Percentiles rank a stretch among this genome's conserved stretches.
These are phyloP conservation scores for Synchiropus splendidus DNA, from an alignment of 2,113 vertebrate genomes.

Conservation along the genomic window DNA sequence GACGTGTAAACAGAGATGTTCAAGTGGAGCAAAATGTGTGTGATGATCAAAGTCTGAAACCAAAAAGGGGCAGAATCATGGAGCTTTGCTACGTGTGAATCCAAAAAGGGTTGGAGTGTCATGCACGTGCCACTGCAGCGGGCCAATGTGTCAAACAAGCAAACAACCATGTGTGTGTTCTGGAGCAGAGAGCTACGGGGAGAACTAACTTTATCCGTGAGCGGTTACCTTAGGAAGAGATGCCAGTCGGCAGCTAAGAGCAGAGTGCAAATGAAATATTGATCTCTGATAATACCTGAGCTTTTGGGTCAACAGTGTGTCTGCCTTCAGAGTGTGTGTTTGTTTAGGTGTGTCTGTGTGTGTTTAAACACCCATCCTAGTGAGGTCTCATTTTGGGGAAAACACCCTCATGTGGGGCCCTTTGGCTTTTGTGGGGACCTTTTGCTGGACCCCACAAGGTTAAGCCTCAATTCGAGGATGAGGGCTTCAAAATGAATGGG, in stretches of 20 bases:
- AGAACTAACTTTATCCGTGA: constrained; percentile 31
- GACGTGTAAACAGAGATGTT: constrained; percentile 41
- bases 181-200: constrained; percentile 7
- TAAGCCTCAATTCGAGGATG: too few relatives aligned
- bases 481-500: too few relatives aligned
- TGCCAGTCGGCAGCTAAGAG: constrained; percentile 51
- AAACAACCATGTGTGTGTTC: constrained; percentile 38
- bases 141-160: constrained; percentile 54
- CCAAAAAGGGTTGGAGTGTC: constrained; percentile 50
- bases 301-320: too few relatives aligned
- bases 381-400: too few relatives aligned
- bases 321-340: too few relatives aligned
- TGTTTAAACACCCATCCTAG: too few relatives aligned
- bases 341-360: too few relatives aligned
- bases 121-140: constrained; percentile 42
- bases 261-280: constrained; percentile 57
- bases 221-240: constrained; percentile 38
- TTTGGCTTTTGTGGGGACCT: too few relatives aligned
- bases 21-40: constrained; percentile 24
- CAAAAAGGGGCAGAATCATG: constrained; percentile 6
- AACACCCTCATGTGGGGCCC: too few relatives aligned
- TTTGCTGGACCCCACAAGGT: too few relatives aligned
- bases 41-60: constrained; percentile 24
- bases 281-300: constrained; percentile 42
- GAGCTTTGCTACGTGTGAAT: constrained; percentile 46